phyloP scores from a whole-genome alignment of 2,888 invertebrate species.

The Nezara viridula region DNA sequence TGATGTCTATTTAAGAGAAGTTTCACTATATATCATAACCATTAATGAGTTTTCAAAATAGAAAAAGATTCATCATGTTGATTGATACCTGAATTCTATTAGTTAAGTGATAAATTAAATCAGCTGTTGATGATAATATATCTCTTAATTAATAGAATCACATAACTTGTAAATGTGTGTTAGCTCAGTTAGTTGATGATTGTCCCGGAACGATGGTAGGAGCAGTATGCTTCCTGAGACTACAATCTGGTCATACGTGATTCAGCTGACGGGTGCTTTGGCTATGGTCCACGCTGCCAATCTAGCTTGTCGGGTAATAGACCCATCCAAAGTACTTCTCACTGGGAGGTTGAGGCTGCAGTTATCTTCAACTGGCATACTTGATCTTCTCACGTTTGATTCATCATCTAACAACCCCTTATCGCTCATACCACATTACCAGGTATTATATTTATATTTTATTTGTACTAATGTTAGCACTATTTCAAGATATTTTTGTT shows the following conservation, averaged over 20 bases:
- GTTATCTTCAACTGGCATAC: slow-evolving; percentile 84
- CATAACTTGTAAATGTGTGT: slow-evolving; percentile 54
- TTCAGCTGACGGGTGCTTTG: slow-evolving; percentile 92
- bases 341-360: slow-evolving; percentile 82
- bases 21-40: too few species aligned
- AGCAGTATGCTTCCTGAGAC: slow-evolving; percentile 86
- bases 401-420: slow-evolving; percentile 78
- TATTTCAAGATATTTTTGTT: not conserved
- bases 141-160: slow-evolving; percentile 47
- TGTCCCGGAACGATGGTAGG: slow-evolving; percentile 67
- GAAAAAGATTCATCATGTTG: not conserved
- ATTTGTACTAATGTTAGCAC: not conserved
- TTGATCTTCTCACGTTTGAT: slow-evolving; percentile 85
- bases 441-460: slow-evolving; percentile 68
- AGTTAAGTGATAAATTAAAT: slow-evolving; percentile 15
- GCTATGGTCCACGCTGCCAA: slow-evolving; percentile 88
- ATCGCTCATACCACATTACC: slow-evolving; percentile 79
- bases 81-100: not conserved
- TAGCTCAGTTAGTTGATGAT: slow-evolving; percentile 55
- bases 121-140: slow-evolving; percentile 33
- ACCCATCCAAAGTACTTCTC: slow-evolving; percentile 92
- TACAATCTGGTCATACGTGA: slow-evolving; percentile 94
- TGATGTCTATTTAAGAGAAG: too few species aligned
- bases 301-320: slow-evolving; percentile 85
- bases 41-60: not conserved